Conservation (phyloP, 2,888 invertebrate species). For the Petrophora chlorosata region DNA sequence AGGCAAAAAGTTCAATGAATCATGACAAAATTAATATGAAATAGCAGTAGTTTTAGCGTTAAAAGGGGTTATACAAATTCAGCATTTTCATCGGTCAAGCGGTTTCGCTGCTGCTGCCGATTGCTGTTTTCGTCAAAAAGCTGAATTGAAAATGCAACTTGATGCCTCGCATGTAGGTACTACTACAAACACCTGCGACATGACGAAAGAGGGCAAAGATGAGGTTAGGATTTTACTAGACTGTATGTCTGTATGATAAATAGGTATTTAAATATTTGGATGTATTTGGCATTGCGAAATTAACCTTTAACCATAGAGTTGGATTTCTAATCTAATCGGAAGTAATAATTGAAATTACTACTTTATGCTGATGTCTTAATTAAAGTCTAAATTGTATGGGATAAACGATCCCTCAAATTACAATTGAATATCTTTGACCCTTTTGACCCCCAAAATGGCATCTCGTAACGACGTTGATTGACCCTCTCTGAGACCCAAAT, state of each 20-base stretch:
- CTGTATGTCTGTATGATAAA: conserved; percentile 29
- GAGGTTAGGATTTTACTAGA: conserved; percentile 27
- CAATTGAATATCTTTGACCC: too few species aligned
- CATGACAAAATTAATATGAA: conserved; percentile 18
- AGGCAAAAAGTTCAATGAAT: conserved; percentile 11
- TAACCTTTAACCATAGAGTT: too few species aligned
- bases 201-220: conserved; percentile 22
- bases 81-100: too few species aligned
- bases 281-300: neutral
- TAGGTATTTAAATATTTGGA: conserved; percentile 12
- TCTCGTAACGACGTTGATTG: too few species aligned
- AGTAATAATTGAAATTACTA: too few species aligned
- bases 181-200: conserved; percentile 32
- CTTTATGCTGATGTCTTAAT: too few species aligned
- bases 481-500: too few species aligned
- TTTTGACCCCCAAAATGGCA: too few species aligned
- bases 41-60: conserved; percentile 3
- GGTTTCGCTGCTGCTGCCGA: too few species aligned
- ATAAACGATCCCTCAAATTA: too few species aligned
- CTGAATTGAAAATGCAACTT: conserved; percentile 38
- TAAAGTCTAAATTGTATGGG: too few species aligned
- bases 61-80: conserved; percentile 24
- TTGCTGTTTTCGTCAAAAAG: conserved; percentile 35
- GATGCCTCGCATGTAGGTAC: conserved; percentile 22
- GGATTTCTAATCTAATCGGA: too few species aligned